Conservation (phyloP, 2,113 vertebrate genomes). For the Electrona antarctica region DNA sequence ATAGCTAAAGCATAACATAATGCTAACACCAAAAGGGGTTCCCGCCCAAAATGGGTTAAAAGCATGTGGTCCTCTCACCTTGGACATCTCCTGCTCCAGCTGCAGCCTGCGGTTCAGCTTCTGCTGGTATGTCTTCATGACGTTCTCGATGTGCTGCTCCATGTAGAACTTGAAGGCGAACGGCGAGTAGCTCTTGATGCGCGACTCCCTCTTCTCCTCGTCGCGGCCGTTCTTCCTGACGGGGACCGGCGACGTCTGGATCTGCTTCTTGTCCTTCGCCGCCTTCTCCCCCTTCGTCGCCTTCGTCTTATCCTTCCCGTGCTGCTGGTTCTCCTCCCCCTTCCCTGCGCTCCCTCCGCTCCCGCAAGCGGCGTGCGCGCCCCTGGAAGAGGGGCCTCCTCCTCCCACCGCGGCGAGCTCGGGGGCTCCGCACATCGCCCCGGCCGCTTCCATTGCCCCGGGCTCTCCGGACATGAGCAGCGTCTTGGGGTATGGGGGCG, state of each 20-base stretch:
- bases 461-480: constrained; percentile 84
- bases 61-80: constrained; percentile 75
- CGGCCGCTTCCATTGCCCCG: constrained; percentile 73
- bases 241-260: constrained; percentile 94
- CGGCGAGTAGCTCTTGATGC: constrained; percentile 97
- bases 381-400: constrained; percentile 30
- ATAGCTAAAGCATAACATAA: too few species aligned
- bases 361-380: constrained; percentile 26
- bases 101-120: constrained; percentile 94
- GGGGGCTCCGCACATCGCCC: constrained; percentile 55
- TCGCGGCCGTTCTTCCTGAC: constrained; percentile 90
- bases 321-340: constrained; percentile 60
- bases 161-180: constrained; percentile 99
- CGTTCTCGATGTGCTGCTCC: constrained; percentile 98
- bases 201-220: constrained; percentile 95
- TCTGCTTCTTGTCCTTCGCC: constrained; percentile 95
- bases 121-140: constrained; percentile 98
- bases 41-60: too few species aligned
- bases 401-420: constrained; percentile 36
- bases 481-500: constrained; percentile 93
- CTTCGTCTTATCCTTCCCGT: constrained; percentile 84
- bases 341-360: constrained; percentile 67
- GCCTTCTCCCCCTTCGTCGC: constrained; percentile 82
- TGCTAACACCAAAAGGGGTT: too few species aligned
- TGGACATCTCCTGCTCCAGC: constrained; percentile 97